These are phyloP conservation scores for Lota lota DNA, from an alignment of 2,113 vertebrate genomes.

Conservation along the genomic window DNA sequence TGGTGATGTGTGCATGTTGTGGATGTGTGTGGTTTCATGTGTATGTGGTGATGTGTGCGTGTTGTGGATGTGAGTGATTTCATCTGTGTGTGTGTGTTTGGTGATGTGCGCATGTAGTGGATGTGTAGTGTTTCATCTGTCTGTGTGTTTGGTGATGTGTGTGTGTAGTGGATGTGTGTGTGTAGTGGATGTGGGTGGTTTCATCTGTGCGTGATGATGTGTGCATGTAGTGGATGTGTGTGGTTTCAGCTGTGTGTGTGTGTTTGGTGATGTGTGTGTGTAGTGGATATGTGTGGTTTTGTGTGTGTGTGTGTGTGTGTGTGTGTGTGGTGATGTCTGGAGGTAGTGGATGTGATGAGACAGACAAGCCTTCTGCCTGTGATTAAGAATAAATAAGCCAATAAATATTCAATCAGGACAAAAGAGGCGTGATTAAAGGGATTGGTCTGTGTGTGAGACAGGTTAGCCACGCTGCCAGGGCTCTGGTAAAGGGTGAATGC, in stretches of 20 bases:
- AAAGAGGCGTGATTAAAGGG: constrained; percentile 55
- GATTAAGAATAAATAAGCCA: constrained; percentile 73
- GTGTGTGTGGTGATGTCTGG: background rate
- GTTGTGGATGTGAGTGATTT: constrained; percentile 11
- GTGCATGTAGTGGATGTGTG: constrained; percentile 9
- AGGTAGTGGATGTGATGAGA: constrained; percentile 19
- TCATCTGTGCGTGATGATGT: too few relatives aligned
- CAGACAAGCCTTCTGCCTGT: constrained; percentile 50
- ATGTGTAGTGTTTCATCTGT: constrained; percentile 27
- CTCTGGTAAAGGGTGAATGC: constrained; percentile 6
- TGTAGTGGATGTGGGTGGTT: constrained; percentile 6
- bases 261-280: background rate
- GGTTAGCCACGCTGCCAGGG: constrained; percentile 9
- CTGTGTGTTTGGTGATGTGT: constrained; percentile 34
- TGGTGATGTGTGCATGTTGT: constrained; percentile 18
- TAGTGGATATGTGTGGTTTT: constrained; percentile 12
- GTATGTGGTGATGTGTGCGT: background rate
- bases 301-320: constrained; percentile 45
- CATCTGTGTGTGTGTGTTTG: too few relatives aligned
- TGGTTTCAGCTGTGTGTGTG: too few relatives aligned
- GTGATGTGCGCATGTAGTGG: constrained; percentile 13
- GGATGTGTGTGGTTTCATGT: background rate
- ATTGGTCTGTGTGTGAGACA: constrained; percentile 12
- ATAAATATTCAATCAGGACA: constrained; percentile 69
- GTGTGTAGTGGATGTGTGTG: background rate